Evolutionary conservation across 1,140 invertebrate genomes (phyloP), one percentile per base, ranked within the genome.

Genomic region (Homarus americanus): DNA sequence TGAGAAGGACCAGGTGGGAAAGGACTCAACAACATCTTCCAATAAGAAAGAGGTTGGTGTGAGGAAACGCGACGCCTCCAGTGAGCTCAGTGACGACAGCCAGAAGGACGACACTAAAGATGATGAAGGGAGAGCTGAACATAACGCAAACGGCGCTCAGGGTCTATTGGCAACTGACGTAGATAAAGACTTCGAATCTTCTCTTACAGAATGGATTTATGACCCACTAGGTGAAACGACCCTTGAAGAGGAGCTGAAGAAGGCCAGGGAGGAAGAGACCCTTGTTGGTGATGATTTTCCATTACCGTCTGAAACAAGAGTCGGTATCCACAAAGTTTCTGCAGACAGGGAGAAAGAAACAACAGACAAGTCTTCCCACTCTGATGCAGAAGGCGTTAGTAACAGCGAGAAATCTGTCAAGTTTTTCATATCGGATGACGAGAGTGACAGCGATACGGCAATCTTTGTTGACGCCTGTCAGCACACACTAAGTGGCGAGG

Each of bases 401-500:
- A 87, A 87, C 17, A 66, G 40, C n/a, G 75, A 87, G 15, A 78
- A 79, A 66, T 38, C 75, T 3, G 85, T 69, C 28, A 87, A 87
- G 44, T 87, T 87, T 38, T 87, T 87, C 73, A 78, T 87, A n/a
- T 87, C 85, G 2, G 85, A 87, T 28, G 85, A 87, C 10, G 83
- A 85, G 69, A 87, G 85, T 24, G 85, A 87, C 73, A 87, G 86
- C 32, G 86, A 87, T n/a, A 87, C 86, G 12, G 86, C 86, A 36
- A 87, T 87, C 20, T 87, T 87, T 41, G 72, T 87, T 20, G 86
- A 87, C 38, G 86, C 63, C 20, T 78, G 38, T n/a, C 86, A 87
- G 28, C 75, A 44, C 32, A 41, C 75, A 17, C 10, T 66, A 0
- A 36, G 38, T 41, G 76, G 78, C 15, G 76, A 78, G 10, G 53